Conservation (phyloP, 2,888 invertebrate genomes). For the Pristionchus maxplancki region DNA sequence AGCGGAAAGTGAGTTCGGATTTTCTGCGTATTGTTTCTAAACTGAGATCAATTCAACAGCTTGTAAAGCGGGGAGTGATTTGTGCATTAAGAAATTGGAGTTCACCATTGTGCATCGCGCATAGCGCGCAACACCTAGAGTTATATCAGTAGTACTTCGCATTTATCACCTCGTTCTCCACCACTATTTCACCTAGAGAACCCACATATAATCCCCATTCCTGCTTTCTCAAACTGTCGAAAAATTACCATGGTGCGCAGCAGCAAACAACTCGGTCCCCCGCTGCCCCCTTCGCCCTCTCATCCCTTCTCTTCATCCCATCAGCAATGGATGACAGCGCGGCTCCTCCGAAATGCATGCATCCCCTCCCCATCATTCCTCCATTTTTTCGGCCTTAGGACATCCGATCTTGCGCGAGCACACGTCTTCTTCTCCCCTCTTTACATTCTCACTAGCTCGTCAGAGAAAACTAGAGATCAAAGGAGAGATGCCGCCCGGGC, state of each 20-base stretch:
- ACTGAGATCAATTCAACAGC: neutral
- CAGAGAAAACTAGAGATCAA: neutral
- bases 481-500: neutral
- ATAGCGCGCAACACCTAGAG: too few species aligned
- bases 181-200: too few species aligned
- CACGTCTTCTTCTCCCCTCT: neutral
- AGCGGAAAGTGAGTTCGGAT: conserved; percentile 72
- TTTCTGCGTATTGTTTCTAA: too few species aligned
- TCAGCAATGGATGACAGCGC: conserved; percentile 18
- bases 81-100: too few species aligned
- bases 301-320: conserved; percentile 6
- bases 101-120: too few species aligned
- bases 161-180: too few species aligned
- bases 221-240: too few species aligned
- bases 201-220: neutral
- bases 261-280: conserved; percentile 2
- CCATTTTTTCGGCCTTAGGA: conserved; percentile 3
- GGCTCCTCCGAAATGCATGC: conserved; percentile 24
- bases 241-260: neutral
- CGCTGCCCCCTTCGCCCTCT: neutral
- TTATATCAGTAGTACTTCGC: too few species aligned
- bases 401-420: neutral
- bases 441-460: neutral
- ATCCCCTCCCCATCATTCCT: conserved; percentile 21
- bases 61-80: too few species aligned